Base-by-base conservation (phyloP, 2,888 invertebrate genomes). In the Xestia rhomboidea region DNA sequence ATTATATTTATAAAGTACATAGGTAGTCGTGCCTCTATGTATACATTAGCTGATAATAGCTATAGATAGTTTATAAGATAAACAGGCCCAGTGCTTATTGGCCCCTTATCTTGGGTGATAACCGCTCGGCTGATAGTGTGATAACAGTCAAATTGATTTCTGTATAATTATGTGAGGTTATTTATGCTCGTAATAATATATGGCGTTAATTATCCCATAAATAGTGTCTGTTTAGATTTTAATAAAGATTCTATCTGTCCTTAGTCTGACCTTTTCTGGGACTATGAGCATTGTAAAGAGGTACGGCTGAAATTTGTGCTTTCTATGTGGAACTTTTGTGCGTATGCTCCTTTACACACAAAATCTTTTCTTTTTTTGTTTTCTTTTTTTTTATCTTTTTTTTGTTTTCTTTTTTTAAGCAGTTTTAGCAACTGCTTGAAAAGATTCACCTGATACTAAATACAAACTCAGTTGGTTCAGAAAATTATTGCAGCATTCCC, bases 131-230 rank as follows among this genome's bases (percentile, higher is more conserved):
- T 78, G 85, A 82, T 87, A 77, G 24, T 10, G 30, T 44, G 87
- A 87, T 87, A 88, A 76, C 70, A 64, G 38, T 24, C 70, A 73
- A 84, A 87, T 87, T 77, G 85, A 82, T 87, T 88, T 80, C 68
- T 62, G 60, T 68, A 77, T 82, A 84, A 88, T 78, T 77, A 74
- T 68, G 34, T 38, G 57, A 66, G 44, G 57, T 51, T 79, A 34
- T 46, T 67, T 63, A 38, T 54, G 46, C 21, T 13, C 3, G 6
- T 34, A 7, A 34, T 41, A 46, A 60, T 73, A n/a, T 24, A 46
- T 30, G 21, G 18, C 15, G 30, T 77, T 34, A 63, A 77, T 30
- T 41, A 21, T 51, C 4, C 13, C 57, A 24, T n/a, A n/a, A 18
- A 73, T 51, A 51, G 27, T 49, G 15, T 38, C 15, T 51, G 0